A percentile compares a stretch with the other conserved stretches of the same genome.
phyloP scores from a whole-genome alignment of 1,140 invertebrate genomes.

The Ooceraea biroi region DNA sequence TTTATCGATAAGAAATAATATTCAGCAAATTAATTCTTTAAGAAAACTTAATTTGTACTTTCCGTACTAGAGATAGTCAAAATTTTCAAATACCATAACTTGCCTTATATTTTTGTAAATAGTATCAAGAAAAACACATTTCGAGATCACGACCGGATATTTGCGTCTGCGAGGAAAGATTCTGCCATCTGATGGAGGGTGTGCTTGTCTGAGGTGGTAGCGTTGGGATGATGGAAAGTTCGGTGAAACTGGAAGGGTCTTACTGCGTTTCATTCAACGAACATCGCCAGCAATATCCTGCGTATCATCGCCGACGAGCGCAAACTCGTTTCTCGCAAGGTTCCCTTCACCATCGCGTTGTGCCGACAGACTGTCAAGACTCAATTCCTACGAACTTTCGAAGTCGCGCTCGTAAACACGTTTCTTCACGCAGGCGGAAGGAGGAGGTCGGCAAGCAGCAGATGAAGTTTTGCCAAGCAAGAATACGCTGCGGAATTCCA shows the following conservation, averaged over 20 bases:
- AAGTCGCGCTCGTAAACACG: slow-evolving; percentile 59
- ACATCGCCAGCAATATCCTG: slow-evolving; percentile 52
- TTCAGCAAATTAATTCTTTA: too few relatives aligned
- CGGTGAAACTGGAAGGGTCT: slow-evolving; percentile 44
- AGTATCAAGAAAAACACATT: neutral
- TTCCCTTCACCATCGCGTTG: slow-evolving; percentile 29
- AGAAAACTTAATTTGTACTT: neutral
- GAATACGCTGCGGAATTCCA: slow-evolving; percentile 9
- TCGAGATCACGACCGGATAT: slow-evolving; percentile 1
- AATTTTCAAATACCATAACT: neutral
- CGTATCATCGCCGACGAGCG: slow-evolving; percentile 64
- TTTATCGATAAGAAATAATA: neutral
- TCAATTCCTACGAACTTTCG: slow-evolving; percentile 53
- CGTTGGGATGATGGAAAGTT: slow-evolving; percentile 53
- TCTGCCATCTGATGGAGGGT: slow-evolving; percentile 15
- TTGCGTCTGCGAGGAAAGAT: slow-evolving; percentile 34
- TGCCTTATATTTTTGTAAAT: slow-evolving; percentile 7
- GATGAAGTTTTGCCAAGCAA: slow-evolving; percentile 63
- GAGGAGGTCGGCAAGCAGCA: slow-evolving; percentile 12
- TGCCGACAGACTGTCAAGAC: slow-evolving; percentile 42
- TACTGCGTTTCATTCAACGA: slow-evolving; percentile 62
- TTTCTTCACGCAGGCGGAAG: slow-evolving; percentile 37
- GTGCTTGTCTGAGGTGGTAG: slow-evolving; percentile 34
- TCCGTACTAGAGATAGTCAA: neutral
- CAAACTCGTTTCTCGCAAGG: slow-evolving; percentile 58